Percentiles rank a stretch among this genome's conserved stretches.
phyloP scores from a whole-genome alignment of 2,888 invertebrate species.

The Zygaena filipendulae region DNA sequence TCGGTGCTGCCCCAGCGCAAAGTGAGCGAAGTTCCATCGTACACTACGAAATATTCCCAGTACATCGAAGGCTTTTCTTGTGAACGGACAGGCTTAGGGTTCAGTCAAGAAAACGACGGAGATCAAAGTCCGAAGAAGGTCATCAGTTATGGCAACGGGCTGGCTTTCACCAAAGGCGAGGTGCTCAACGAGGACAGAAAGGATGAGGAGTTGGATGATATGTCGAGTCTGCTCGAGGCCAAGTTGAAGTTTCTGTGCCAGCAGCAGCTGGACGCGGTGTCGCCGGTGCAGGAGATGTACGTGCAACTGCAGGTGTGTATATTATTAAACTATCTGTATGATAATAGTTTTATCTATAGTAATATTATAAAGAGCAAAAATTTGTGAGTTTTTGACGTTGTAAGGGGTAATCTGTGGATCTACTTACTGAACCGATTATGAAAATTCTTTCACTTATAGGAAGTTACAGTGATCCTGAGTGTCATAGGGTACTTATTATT shows the following conservation, averaged over 20 bases:
- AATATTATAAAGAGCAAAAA: too few species aligned
- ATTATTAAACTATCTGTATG: too few species aligned
- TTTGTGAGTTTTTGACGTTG: too few species aligned
- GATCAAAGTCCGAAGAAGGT: conserved; percentile 38
- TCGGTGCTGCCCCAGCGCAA: conserved; percentile 47
- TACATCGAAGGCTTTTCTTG: conserved; percentile 50
- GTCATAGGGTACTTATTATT: too few species aligned
- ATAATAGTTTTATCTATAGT: not conserved
- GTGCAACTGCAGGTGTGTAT: conserved; percentile 66
- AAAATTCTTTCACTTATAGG: too few species aligned
- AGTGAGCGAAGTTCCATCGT: conserved; percentile 33
- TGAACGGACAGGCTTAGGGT: conserved; percentile 61
- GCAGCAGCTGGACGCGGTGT: conserved; percentile 44
- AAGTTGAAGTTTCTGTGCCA: conserved; percentile 64
- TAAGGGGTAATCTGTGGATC: too few species aligned
- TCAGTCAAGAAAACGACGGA: conserved; percentile 35
- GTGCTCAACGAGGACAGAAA: conserved; percentile 48
- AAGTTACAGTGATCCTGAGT: too few species aligned
- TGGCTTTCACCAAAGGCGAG: conserved; percentile 65
- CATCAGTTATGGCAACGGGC: conserved; percentile 47
- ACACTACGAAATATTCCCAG: conserved; percentile 58
- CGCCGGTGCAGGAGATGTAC: conserved; percentile 66
- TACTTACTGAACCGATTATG: too few species aligned
- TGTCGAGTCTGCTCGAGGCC: conserved; percentile 51
- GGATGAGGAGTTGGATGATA: conserved; percentile 41